Evolutionary conservation across 1,140 invertebrate species (phyloP).

Genomic region (Oreohelix idahoensis): DNA sequence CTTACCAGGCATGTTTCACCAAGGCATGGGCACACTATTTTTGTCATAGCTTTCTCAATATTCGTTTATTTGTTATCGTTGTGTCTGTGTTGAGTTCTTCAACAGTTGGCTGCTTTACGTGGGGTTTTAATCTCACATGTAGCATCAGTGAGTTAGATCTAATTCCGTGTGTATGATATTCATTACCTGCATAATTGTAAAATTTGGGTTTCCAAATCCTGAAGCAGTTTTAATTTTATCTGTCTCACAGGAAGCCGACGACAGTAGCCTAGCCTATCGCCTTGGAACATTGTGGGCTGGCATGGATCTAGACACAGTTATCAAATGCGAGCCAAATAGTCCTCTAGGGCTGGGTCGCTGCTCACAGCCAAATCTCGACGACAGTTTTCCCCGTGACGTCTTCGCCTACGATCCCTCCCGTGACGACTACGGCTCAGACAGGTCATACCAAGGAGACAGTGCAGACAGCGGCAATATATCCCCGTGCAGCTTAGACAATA

Average conservation of each 20-base stretch:
- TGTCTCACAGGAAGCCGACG: conserved; percentile 38
- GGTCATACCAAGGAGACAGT: conserved; percentile 65
- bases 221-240: background rate
- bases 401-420: conserved; percentile 64
- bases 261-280: conserved; percentile 45
- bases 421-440: conserved; percentile 66
- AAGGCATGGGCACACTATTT: too few species aligned
- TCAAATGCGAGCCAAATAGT: conserved; percentile 69
- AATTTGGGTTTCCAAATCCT: too few species aligned
- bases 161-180: too few species aligned
- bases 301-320: conserved; percentile 66
- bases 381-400: conserved; percentile 65
- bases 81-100: too few species aligned
- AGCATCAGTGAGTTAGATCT: too few species aligned
- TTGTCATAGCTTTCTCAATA: too few species aligned
- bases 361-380: conserved; percentile 63
- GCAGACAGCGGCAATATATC: conserved; percentile 66
- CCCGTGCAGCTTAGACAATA: conserved; percentile 63
- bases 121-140: too few species aligned
- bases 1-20: too few species aligned
- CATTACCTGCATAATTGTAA: too few species aligned
- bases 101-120: too few species aligned
- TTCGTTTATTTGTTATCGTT: too few species aligned
- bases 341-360: conserved; percentile 63
- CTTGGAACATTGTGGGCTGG: conserved; percentile 49